Evolutionary conservation across 2,797 vertebrate species (phyloP), one percentile per base, ranked within the genome.

Genomic region (Cottoperca gobio): DNA sequence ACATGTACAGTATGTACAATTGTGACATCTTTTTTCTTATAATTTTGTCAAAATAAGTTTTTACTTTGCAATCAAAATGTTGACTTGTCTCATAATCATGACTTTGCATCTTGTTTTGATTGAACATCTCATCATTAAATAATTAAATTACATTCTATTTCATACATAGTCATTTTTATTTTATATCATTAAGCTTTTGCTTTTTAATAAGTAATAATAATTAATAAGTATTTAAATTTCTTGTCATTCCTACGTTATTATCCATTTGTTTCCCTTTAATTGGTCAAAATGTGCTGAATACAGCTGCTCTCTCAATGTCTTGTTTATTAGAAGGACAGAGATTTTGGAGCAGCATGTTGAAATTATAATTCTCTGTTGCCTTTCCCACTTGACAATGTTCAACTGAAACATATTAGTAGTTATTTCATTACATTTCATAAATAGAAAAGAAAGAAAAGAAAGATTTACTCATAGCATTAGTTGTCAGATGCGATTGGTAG

Each of bases 401-500:
- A 52, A 48, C 16, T 46, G 24, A 35, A 42, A 55, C 14, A 49
- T n/a, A 4, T 39, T 53, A 61, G 7, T 13, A 10, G 21, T n/a
- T 12, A 28, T 39, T 13, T 46, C 12, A 0, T 57, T 39, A 33
- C 21, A 54, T 33, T 33, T 46, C 2, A 2, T 19, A 8, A 53
- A 33, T 2, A 45, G 23, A 57, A 58, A 62, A 21, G 16, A 49
- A 33, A 37, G 2, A n/a, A 12, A 46, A 46, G 19, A 23, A 14
- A n/a, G 23, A 23, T 52, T 26, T 17, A 8, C 19, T 55, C 5
- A 4, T 74, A 57, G 54, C 65, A 54, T 61, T 43, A 60, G 23
- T 52, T 70, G 37, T 19, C 60, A 75, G 55, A 71, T 28, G 26
- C 69, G 46, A 49, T 6, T 48, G 68, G 33, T 46, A 26, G 45